A percentile compares a stretch with the other conserved stretches of the same genome.
Evolutionary conservation across 2,113 vertebrate species (phyloP).

Genomic region (Rhagologus leucostigma): DNA sequence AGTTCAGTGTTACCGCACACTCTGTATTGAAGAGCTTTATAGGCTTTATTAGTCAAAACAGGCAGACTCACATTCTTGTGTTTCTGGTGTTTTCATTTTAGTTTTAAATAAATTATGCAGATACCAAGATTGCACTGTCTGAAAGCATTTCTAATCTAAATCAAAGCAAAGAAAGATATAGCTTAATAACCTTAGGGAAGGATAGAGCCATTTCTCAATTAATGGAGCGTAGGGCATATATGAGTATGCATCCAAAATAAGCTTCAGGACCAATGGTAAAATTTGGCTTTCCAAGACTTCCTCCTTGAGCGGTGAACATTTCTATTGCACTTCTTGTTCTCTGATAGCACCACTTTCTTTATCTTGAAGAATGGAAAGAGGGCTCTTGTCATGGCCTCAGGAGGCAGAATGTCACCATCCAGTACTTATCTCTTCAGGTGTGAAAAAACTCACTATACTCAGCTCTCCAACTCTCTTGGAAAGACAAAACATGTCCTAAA

Average conservation of each 20-base stretch:
- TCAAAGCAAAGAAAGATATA: background rate
- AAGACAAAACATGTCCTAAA: background rate
- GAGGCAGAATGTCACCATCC: background rate
- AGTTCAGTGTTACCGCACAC: fast-evolving
- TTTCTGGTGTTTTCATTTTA: background rate
- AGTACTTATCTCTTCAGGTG: background rate
- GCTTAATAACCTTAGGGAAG: background rate
- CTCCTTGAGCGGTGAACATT: background rate
- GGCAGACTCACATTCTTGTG: background rate
- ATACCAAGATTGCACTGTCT: background rate
- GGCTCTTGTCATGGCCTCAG: background rate
- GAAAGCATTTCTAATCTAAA: background rate
- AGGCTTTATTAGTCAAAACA: background rate
- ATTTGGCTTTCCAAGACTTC: background rate
- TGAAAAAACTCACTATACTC: background rate
- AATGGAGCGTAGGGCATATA: background rate
- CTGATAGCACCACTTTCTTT: background rate
- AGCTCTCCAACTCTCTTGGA: background rate
- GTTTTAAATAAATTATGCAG: background rate
- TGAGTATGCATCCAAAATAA: background rate
- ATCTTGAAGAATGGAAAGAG: background rate
- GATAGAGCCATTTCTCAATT: background rate
- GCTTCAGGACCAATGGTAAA: background rate
- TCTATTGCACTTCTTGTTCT: background rate
- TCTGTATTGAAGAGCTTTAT: background rate